phyloP scores from a whole-genome alignment of 2,888 invertebrate genomes.

The Anthoptus insignis region DNA sequence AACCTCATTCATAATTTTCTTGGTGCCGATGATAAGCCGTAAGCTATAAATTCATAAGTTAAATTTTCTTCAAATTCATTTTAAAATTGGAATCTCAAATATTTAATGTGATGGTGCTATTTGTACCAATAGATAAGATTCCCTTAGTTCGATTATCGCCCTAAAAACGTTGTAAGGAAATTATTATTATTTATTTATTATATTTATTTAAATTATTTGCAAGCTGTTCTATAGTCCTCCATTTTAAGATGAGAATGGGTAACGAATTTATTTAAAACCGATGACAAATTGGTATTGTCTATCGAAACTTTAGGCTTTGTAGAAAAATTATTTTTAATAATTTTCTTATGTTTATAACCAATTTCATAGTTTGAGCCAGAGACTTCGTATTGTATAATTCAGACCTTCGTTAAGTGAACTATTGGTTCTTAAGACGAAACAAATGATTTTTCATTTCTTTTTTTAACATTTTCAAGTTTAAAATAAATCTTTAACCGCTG shows the following conservation, averaged over 20 bases:
- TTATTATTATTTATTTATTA: no score
- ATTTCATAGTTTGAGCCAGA: no score
- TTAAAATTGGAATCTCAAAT: slow-evolving; percentile 3
- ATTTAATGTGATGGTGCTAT: slow-evolving; percentile 40
- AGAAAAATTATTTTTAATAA: no score
- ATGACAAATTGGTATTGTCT: no score
- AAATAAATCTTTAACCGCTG: not conserved
- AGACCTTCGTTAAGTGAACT: no score
- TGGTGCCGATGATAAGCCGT: slow-evolving; percentile 31
- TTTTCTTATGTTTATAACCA: no score
- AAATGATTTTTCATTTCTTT: no score
- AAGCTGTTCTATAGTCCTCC: slow-evolving; percentile 49
- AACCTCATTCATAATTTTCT: slow-evolving; percentile 27
- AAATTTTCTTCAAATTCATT: slow-evolving; percentile 18
- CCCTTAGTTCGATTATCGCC: slow-evolving; percentile 49
- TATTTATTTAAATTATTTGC: no score
- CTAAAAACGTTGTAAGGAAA: slow-evolving; percentile 38
- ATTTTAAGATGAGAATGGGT: slow-evolving; percentile 44
- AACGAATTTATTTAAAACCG: not conserved
- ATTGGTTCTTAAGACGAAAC: no score
- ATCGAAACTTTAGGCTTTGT: no score
- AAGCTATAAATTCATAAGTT: slow-evolving; percentile 35
- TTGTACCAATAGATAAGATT: slow-evolving; percentile 46
- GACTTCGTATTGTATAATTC: no score
- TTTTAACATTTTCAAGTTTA: not conserved